Base-by-base conservation (phyloP, 2,888 invertebrate species). In the Archaeoteleia sp. region DNA sequence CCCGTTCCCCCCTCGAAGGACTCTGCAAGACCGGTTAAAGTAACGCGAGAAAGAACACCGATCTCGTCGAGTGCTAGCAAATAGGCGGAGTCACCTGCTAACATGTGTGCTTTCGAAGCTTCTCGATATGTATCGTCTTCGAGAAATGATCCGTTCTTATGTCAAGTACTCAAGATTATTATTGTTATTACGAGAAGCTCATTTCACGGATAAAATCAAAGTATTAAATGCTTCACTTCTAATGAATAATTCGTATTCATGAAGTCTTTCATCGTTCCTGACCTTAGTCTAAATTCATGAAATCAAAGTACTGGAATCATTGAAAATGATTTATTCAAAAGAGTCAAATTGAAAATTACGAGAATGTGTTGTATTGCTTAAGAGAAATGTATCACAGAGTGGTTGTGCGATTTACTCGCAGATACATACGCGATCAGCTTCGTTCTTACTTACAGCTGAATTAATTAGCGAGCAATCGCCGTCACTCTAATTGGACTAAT, bases 401-500 rank as follows among this genome's bases (percentile, higher is more conserved):
- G n/a, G 51, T 39, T 54, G 43, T n/a, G 37, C 45, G 67, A 72
- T 70, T 51, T 20, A n/a, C n/a, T 40, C 9, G 1, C 30, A 53
- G 63, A 69, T 69, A 65, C 57, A 67, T 60, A 68, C 46, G 51
- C 29, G 43, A 67, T 39, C 49, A 45, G 40, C 27, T 40, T 37
- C 20, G 51, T 42, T 61, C 54, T 49, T 69, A 46, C 46, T 35
- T 27, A 15, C 40, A 29, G 25, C 39, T 45, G 68, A 68, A 73
- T 71, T 72, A 73, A 73, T 72, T 73, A 72, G 70, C 51, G 48
- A 45, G 67, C 67, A 61, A 71, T 72, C 65, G 67, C 58, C 66
- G 70, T 68, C 71, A 60, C 71, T 66, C 71, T 73, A 73, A 73
- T 73, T 71, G 71, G 67, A 68, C 67, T 73, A 71, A 73, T 73